Evolutionary conservation across 2,797 vertebrate species (phyloP).

Genomic region (Clarias platycephalus): DNA sequence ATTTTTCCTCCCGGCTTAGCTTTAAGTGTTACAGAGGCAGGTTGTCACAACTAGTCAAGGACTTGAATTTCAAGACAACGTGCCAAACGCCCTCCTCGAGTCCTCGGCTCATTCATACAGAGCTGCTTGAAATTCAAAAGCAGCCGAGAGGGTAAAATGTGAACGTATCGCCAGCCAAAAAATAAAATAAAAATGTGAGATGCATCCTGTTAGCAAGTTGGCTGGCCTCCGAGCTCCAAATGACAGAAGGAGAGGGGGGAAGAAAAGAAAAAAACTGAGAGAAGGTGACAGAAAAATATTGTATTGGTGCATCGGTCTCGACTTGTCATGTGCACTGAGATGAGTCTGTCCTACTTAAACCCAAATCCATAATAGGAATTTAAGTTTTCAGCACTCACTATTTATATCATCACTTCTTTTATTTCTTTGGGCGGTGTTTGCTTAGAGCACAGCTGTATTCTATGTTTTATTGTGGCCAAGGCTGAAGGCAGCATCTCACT

Average conservation of each 20-base stretch:
- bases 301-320: neutral
- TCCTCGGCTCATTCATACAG: neutral
- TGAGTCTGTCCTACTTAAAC: neutral
- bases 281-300: slow-evolving; percentile 18
- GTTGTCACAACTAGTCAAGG: slow-evolving; percentile 30
- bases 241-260: neutral
- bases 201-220: slow-evolving; percentile 3
- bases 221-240: slow-evolving; percentile 1
- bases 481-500: neutral
- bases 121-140: slow-evolving; percentile 7
- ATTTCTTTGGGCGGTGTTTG: neutral
- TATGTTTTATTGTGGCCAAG: neutral
- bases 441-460: neutral
- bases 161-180: neutral
- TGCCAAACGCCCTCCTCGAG: neutral
- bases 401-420: neutral
- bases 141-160: neutral
- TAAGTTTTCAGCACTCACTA: neutral
- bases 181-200: neutral
- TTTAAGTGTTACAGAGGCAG: slow-evolving; percentile 7
- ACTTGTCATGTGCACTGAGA: neutral
- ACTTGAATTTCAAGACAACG: slow-evolving; percentile 14
- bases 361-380: neutral
- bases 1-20: neutral
- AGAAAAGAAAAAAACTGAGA: neutral